phyloP scores from a whole-genome alignment of 2,888 invertebrate species.

The Sphaerophoria taeniata region DNA sequence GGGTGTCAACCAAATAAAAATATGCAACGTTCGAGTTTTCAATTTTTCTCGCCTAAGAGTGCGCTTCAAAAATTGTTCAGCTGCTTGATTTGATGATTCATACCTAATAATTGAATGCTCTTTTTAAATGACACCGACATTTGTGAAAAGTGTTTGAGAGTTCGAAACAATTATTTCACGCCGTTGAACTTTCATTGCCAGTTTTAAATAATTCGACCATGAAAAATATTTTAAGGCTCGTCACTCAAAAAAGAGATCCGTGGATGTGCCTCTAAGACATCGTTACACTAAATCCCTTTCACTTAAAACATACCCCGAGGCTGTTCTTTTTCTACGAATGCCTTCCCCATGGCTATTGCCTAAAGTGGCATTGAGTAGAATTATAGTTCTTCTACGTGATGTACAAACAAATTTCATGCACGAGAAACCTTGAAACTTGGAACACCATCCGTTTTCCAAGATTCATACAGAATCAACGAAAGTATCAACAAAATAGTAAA shows the following conservation, averaged over 20 bases:
- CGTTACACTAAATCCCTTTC: slow-evolving; percentile 18
- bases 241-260: slow-evolving; percentile 1
- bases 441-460: neutral
- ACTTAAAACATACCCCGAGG: slow-evolving; percentile 42
- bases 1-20: neutral
- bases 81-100: neutral
- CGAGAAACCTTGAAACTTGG: slow-evolving; percentile 37
- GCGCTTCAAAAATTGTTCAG: neutral
- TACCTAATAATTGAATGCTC: neutral
- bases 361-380: slow-evolving; percentile 55
- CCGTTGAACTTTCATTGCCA: slow-evolving; percentile 1
- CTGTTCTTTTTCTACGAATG: slow-evolving; percentile 4
- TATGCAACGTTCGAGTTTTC: slow-evolving; percentile 5
- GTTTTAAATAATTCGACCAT: slow-evolving; percentile 24
- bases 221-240: slow-evolving; percentile 11
- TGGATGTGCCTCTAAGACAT: slow-evolving; percentile 13
- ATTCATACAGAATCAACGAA: slow-evolving; percentile 24
- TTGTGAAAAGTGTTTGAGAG: neutral
- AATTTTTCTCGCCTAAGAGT: slow-evolving; percentile 3
- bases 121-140: neutral
- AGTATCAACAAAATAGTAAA: slow-evolving; percentile 4
- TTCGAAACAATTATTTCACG: neutral
- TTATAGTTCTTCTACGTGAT: slow-evolving; percentile 54
- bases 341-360: slow-evolving; percentile 44
- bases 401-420: slow-evolving; percentile 24